A percentile compares a stretch with the other conserved stretches of the same genome.
Evolutionary conservation across 1,140 invertebrate genomes (phyloP).

Genomic region (Theocolax elegans): DNA sequence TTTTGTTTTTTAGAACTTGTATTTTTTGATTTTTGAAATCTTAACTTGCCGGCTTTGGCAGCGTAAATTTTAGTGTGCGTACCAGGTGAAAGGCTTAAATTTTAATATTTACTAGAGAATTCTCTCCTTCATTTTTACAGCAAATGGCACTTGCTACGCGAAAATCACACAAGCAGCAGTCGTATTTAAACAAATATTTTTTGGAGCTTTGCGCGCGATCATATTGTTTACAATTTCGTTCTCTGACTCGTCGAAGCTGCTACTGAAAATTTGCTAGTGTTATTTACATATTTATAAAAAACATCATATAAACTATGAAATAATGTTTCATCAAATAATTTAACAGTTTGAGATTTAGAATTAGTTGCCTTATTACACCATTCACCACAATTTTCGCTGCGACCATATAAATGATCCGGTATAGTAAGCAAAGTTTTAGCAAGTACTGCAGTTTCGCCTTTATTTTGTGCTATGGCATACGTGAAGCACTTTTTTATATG

Average conservation of each 20-base stretch:
- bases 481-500: conserved; percentile 14
- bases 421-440: neutral
- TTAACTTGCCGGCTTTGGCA: neutral
- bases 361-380: neutral
- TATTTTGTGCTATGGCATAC: conserved; percentile 17
- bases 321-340: conserved; percentile 10
- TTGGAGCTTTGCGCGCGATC: conserved; percentile 35
- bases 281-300: conserved; percentile 39
- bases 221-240: conserved; percentile 38
- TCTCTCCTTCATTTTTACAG: conserved; percentile 10
- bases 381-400: neutral
- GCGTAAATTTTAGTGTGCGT: neutral
- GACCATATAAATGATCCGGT: neutral
- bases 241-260: conserved; percentile 34
- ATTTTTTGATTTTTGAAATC: neutral
- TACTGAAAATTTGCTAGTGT: conserved; percentile 30
- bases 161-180: neutral
- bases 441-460: neutral
- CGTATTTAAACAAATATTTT: conserved; percentile 25
- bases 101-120: neutral
- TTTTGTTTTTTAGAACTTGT: neutral
- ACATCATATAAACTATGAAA: neutral
- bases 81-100: neutral
- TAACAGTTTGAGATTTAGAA: conserved; percentile 6
- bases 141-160: conserved; percentile 1